phyloP scores from a whole-genome alignment of 2,113 vertebrate genomes.

The Oncorhynchus clarkii region DNA sequence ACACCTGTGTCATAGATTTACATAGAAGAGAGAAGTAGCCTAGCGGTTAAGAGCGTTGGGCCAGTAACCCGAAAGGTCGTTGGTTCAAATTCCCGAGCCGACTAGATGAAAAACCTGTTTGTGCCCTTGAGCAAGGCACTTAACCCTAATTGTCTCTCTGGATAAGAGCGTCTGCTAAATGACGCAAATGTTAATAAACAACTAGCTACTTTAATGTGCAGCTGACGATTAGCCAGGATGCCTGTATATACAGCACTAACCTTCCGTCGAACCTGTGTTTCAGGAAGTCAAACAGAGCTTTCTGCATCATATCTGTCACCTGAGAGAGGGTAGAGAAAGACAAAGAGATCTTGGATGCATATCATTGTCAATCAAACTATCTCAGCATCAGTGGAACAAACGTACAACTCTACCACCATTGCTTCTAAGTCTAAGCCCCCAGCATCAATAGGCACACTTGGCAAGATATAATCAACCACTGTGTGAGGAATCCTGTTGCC shows the following conservation, averaged over 20 bases:
- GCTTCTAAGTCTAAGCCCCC: too few species aligned
- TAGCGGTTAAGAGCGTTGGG: too few species aligned
- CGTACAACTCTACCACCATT: too few species aligned
- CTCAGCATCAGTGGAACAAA: not conserved
- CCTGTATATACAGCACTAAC: conserved; percentile 65
- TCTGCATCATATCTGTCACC: conserved; percentile 99
- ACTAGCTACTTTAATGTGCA: not conserved
- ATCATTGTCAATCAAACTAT: not conserved
- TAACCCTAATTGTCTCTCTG: too few species aligned
- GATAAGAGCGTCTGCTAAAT: too few species aligned
- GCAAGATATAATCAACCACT: not conserved
- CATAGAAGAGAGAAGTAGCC: too few species aligned
- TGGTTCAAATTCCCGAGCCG: too few species aligned
- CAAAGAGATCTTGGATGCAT: not conserved
- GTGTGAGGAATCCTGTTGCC: too few species aligned
- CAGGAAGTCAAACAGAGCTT: conserved; percentile 95
- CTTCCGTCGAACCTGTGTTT: conserved; percentile 96
- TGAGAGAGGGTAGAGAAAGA: conserved; percentile 38
- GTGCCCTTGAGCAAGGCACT: too few species aligned
- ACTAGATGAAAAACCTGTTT: too few species aligned
- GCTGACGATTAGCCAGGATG: not conserved
- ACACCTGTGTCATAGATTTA: not conserved
- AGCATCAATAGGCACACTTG: not conserved
- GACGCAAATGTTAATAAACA: not conserved
- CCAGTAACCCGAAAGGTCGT: too few species aligned